Evolutionary conservation across 2,113 vertebrate species (phyloP), one percentile per base, ranked within the genome.

Genomic region (Echinops telfairi): DNA sequence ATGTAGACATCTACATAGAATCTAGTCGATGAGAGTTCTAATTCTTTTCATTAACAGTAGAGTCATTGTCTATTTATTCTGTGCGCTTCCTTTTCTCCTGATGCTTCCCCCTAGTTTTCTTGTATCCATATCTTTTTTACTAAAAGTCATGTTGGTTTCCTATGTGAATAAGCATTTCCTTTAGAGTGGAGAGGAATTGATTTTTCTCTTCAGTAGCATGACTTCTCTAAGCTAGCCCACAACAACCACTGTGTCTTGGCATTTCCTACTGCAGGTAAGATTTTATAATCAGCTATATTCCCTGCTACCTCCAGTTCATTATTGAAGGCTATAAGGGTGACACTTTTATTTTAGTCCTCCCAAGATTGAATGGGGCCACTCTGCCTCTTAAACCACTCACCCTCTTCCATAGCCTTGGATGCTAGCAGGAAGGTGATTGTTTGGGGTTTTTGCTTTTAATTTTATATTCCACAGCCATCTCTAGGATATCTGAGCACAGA

Each of bases 31-130:
- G 95, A 95, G 47, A 31, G 64, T 89, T 95, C 80, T 96, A 68
- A 76, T 93, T 91, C n/a, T 93, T 95, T 92, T 57, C 83, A 97
- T 94, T 60, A 93, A 76, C 80, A 85, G 14, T 82, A 88, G 27
- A 88, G 36, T 25, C 76, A 94, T 64, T 91, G 23, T 94, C 53
- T 95, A 29, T 64, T 95, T 95, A 95, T 94, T 95, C 64, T 36
- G 83, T 38, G 36, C 43, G n/a, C 25, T 89, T 78, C 73, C n/a
- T 20, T 70, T 95, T 23, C 27, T 36, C 58, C 64, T 70, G 29
- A 88, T 62, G 29, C 80, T 57, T 95, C 95, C 64, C 79, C 36
- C 47, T 85, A 10, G 0, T 33, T 79, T 71, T 75, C 70, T 83
- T 83, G 47, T 81, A 15, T 94, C 57, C 29, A 79, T 86, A 31